Conservation (phyloP, 2,113 vertebrate genomes). For the Chitala chitala region DNA sequence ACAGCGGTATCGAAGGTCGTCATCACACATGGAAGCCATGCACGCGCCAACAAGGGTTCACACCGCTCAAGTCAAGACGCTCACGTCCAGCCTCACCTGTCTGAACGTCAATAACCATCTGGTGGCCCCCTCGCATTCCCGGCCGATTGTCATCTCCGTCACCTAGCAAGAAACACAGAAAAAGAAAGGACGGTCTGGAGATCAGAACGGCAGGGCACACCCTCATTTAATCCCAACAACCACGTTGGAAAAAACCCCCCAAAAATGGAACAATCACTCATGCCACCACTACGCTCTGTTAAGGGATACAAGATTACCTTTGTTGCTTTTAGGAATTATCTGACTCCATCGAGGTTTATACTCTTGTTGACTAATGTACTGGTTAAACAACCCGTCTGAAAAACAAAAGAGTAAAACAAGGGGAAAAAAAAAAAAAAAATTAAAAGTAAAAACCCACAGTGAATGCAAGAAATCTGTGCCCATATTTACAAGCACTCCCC, state of each 20-base stretch:
- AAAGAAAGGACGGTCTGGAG: conserved; percentile 17
- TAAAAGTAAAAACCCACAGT: not conserved
- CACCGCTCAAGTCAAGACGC: not conserved
- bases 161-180: conserved; percentile 53
- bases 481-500: too few species aligned
- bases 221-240: too few species aligned
- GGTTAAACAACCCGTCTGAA: conserved; percentile 93
- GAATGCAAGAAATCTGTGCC: not conserved
- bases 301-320: conserved; percentile 80
- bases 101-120: conserved; percentile 98
- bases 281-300: not conserved
- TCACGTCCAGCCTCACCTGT: conserved; percentile 69
- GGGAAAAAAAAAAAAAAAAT: not conserved
- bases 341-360: conserved; percentile 98
- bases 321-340: conserved; percentile 95
- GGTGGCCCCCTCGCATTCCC: conserved; percentile 97
- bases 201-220: not conserved
- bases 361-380: conserved; percentile 98
- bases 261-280: not conserved
- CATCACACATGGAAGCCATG: too few species aligned
- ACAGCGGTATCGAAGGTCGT: not conserved
- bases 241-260: not conserved
- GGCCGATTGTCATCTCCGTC: conserved; percentile 92
- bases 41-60: too few species aligned
- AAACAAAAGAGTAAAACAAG: conserved; percentile 37